These are phyloP conservation scores for Recurvirostra avosetta DNA, from an alignment of 2,113 vertebrate species.

Conservation along the genomic window DNA sequence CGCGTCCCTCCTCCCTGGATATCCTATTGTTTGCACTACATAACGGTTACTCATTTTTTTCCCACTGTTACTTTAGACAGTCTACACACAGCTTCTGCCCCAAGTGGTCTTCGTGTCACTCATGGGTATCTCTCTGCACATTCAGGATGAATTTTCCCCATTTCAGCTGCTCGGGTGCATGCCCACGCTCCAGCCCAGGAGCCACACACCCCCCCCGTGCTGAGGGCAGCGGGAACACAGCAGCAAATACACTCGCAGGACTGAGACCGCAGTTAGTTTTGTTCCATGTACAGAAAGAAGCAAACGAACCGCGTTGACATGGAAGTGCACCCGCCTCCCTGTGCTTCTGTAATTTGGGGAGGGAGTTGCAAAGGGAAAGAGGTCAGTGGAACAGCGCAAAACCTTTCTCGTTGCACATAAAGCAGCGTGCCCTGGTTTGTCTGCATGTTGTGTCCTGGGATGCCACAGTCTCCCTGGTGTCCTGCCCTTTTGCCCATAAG, in stretches of 20 bases:
- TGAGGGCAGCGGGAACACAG: rapidly evolving
- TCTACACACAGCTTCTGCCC: background rate
- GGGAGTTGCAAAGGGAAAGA: background rate
- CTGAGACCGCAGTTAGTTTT: background rate
- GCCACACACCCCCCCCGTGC: rapidly evolving
- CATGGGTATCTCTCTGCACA: background rate
- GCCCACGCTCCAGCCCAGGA: background rate
- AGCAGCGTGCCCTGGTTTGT: background rate
- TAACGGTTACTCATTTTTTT: background rate
- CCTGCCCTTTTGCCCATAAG: background rate
- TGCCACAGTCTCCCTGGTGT: background rate
- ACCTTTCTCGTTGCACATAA: background rate
- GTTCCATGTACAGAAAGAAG: rapidly evolving
- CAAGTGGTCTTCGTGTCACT: background rate
- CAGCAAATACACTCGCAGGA: background rate
- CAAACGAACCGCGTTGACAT: rapidly evolving
- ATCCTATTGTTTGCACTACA: background rate
- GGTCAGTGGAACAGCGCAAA: background rate
- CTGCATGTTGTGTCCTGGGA: background rate
- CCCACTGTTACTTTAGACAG: background rate
- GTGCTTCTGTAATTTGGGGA: background rate
- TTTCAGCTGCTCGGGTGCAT: background rate
- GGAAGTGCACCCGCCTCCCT: background rate
- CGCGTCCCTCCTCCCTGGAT: rapidly evolving
- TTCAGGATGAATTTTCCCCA: background rate